Base-by-base conservation (phyloP, 2,113 vertebrate genomes). In the Xiphophorus couchianus region DNA sequence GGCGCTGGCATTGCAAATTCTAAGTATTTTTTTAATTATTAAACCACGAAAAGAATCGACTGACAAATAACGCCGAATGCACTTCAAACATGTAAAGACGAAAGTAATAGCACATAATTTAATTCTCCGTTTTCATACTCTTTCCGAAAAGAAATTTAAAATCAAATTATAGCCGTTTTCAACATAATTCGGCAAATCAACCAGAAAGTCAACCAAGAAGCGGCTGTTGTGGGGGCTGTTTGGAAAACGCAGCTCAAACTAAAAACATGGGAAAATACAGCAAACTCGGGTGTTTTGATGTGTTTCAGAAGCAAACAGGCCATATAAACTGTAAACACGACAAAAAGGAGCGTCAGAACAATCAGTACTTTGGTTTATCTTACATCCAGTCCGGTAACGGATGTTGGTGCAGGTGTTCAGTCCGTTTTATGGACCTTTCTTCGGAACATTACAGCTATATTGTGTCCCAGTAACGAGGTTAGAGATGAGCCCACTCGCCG, bases 401-500 rank as follows among this genome's bases (percentile, higher is more conserved):
- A 6, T 3, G 8, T 42, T 11, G 73, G n/a, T 42, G 58, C 11
- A 15, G 4, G 1, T 28, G 0, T 0, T 25, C n/a, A 62, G 22
- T 13, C n/a, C 12, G 25, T 12, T 31, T 35, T 11, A 0, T 12
- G 35, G 5, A 6, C 4, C 1, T 11, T 1, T 17, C 48, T 2
- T 8, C 0, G 4, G 28, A 7, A 0, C 0, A 7, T 9, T 15
- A 17, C 44, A 6, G 7, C 14, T 61, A 37, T 39, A 19, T 81
- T 76, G 69, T 17, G 33, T 14, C 5, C 44, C 7, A 13, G 44
- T 51, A 4, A 1, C 7, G 1, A 66, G n/a, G 15, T 60, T 27
- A 25, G 27, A 39, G 27, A 58, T 14, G 8, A 27, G 29, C 3
- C 63, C 72, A 90, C 90, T 91, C 85, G 90, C 89, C 88, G 73